Evolutionary conservation across 2,888 invertebrate genomes (phyloP), one percentile per base, ranked within the genome.

Genomic region (Heliconius hortense): DNA sequence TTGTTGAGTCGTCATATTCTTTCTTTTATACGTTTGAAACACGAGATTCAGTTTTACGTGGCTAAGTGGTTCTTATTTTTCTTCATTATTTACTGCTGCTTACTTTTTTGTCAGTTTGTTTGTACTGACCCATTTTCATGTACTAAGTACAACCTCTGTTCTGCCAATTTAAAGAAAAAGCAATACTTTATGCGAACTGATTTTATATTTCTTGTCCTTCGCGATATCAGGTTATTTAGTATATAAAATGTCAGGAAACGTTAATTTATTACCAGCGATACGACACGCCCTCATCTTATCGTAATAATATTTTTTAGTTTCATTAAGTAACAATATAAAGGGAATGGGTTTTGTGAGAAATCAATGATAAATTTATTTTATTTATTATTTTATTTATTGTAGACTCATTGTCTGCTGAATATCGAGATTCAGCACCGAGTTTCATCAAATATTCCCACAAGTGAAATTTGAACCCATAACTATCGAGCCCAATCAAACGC

Each of bases 51-150:
- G 72, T 77, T 53, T 78, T 75, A 62, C 76, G 73, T 77, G 73
- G 73, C 78, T 81, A 78, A 82, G 82, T 82, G 81, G 73, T 80
- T 76, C 68, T 77, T 81, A 74, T 82, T 81, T 79, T 75, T 76
- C 78, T 73, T 76, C 71, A 66, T 76, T 75, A 74, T 76, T 79
- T 78, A 74, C 67, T 70, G 67, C 68, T 64, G 71, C 76, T 74
- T 74, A 64, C 74, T 53, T 75, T 73, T 43, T 60, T 69, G 59
- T 59, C 28, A 76, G 73, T 76, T 75, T 71, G 76, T 77, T 79
- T 73, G 64, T 31, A 74, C 69, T 74, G 76, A 70, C 76, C 78
- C 64, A 74, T 66, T 74, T 78, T 56, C 71, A 39, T 56, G 24
- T 74, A 28, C 73, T 74, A 69, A 73, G 73, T 62, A 31, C 66